Evolutionary conservation across 2,888 invertebrate species (phyloP), one percentile per base, ranked within the genome.

Genomic region (Apamea sordens): DNA sequence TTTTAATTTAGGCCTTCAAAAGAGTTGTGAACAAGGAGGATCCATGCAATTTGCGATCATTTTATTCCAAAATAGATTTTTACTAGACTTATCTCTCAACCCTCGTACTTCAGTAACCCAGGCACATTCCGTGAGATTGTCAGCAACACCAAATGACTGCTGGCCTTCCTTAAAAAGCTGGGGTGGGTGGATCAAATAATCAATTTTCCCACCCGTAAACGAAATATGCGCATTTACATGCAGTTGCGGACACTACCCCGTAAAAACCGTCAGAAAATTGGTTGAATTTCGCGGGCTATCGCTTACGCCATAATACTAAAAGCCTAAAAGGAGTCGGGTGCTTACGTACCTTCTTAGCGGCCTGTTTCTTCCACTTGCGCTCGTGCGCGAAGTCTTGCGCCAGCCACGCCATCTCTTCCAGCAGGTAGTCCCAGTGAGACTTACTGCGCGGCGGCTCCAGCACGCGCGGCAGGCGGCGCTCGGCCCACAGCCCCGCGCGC

Each of bases 381-480:
- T 99, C 99, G 94, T 99, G 99, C 50, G 98, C 98, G 96, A 99
- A 99, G 96, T 99, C 99, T 63, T 99, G 98, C 61, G 99, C 99
- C 88, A 99, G 97, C 99, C 99, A 99, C 63, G 98, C 98, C 99
- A 99, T 99, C 97, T 99, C 99, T 95, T 99, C 99, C 65, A 99
- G 97, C 86, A 99, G 97, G 95, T 99, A 99, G 95, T 99, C 99
- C 99, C 99, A 99, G 95, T 99, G 99, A 50, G 99, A 98, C 97
- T 99, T 99, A 75, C 98, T 97, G 85, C 99, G 97, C 82, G 98
- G 97, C 89, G 99, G 99, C 96, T 99, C 99, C 93, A 98, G 98
- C 86, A 99, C 98, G 96, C 99, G 99, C 76, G 99, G 99, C 93
- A 99, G 97, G 79, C 99, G 97, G 90, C 98, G 98, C 94, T 99